phyloP scores from a whole-genome alignment of 2,888 invertebrate species.

The Pachycephus smyrnensis region DNA sequence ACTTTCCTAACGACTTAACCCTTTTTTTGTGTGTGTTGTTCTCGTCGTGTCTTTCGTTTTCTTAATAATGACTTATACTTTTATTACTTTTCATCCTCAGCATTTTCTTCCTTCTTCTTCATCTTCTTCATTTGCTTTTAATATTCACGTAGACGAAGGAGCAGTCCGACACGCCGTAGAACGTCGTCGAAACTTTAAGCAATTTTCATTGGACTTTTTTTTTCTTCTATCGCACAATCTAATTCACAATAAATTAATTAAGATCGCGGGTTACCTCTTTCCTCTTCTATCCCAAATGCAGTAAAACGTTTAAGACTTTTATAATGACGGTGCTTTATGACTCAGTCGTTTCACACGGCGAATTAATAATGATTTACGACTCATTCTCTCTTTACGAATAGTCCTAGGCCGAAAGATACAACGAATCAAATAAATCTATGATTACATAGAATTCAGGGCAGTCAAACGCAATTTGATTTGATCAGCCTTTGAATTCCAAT shows the following conservation, averaged over 20 bases:
- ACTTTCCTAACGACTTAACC: slow-evolving; percentile 57
- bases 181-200: not conserved
- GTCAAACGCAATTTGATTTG: not conserved
- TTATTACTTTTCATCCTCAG: not conserved
- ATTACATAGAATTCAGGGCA: not conserved
- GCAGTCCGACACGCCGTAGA: not conserved
- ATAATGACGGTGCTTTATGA: not conserved
- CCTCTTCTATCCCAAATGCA: not conserved
- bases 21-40: not conserved
- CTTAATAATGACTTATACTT: not conserved
- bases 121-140: slow-evolving; percentile 15
- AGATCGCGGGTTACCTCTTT: not conserved
- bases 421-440: not conserved
- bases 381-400: not conserved
- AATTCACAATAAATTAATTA: not conserved
- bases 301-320: not conserved
- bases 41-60: not conserved
- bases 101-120: slow-evolving; percentile 23
- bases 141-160: not conserved
- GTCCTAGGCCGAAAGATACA: not conserved
- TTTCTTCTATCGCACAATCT: not conserved
- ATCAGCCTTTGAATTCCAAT: not conserved
- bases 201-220: not conserved
- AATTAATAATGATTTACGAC: not conserved
- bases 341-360: not conserved